These are phyloP conservation scores for Bibio marci DNA, from an alignment of 2,888 invertebrate species.

Conservation along the genomic window DNA sequence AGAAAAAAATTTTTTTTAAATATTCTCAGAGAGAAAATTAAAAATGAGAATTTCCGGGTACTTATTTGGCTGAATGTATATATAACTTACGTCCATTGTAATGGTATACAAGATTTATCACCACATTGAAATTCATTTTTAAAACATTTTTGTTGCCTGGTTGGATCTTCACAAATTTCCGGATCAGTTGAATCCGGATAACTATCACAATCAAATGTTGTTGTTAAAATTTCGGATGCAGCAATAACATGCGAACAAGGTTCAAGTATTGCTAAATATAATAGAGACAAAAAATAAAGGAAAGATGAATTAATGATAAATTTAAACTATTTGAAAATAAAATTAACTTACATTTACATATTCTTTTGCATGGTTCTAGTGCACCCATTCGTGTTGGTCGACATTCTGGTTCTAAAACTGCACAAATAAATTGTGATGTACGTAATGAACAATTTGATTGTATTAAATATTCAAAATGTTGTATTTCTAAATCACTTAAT, in stretches of 20 bases:
- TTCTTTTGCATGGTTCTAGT: constrained; percentile 43
- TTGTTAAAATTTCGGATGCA: constrained; percentile 32
- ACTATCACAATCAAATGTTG: constrained; percentile 40
- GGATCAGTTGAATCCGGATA: constrained; percentile 37
- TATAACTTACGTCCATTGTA: constrained; percentile 34
- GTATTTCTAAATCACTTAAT: constrained; percentile 21
- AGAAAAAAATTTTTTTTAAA: no score
- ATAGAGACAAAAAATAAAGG: constrained; percentile 3
- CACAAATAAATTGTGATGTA: constrained; percentile 41
- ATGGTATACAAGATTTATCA: constrained; percentile 41
- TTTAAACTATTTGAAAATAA: neutral
- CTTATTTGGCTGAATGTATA: no score
- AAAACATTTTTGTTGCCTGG: constrained; percentile 32
- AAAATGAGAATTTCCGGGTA: no score
- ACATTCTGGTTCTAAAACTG: constrained; percentile 49
- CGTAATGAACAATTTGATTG: constrained; percentile 46
- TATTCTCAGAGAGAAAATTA: no score
- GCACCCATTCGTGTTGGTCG: constrained; percentile 37
- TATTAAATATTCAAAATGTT: constrained; percentile 40
- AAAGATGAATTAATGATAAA: neutral
- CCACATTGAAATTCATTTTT: constrained; percentile 37
- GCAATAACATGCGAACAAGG: constrained; percentile 42
- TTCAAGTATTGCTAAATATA: constrained; percentile 39
- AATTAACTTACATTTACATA: constrained; percentile 40
- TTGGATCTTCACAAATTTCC: constrained; percentile 35